Conservation (phyloP, 2,113 vertebrate species). For the Tupaia chinensis region DNA sequence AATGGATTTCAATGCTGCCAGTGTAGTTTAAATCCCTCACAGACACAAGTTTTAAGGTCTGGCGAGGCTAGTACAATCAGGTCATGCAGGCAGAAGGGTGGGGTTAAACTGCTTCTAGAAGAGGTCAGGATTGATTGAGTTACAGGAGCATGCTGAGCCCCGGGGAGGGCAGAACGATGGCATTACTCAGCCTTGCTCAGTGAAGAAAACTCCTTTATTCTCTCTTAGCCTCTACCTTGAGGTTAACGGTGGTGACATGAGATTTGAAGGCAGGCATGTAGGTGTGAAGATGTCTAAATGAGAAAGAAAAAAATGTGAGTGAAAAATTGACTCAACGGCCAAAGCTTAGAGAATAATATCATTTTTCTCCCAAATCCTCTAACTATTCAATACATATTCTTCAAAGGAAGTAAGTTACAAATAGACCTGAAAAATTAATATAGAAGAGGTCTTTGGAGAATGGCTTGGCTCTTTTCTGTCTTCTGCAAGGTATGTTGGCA, state of each 20-base stretch:
- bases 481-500: not conserved
- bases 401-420: not conserved
- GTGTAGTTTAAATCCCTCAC: not conserved
- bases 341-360: not conserved
- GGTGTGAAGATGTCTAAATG: not conserved
- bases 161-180: not conserved
- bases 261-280: not conserved
- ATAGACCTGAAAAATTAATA: not conserved
- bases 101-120: conserved; percentile 43
- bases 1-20: not conserved
- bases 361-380: conserved; percentile 23
- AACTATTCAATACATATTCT: not conserved
- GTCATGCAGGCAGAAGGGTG: conserved; percentile 25
- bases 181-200: conserved; percentile 62
- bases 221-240: conserved; percentile 46
- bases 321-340: conserved; percentile 39
- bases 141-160: not conserved
- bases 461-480: not conserved
- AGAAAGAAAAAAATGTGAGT: not conserved
- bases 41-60: conserved; percentile 35
- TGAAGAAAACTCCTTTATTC: conserved; percentile 68
- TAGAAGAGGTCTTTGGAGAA: not conserved
- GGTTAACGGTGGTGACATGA: conserved; percentile 39
- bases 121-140: not conserved
- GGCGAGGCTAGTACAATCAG: conserved; percentile 15